Base-by-base conservation (phyloP, 1,140 invertebrate genomes). In the Microplitis mediator region DNA sequence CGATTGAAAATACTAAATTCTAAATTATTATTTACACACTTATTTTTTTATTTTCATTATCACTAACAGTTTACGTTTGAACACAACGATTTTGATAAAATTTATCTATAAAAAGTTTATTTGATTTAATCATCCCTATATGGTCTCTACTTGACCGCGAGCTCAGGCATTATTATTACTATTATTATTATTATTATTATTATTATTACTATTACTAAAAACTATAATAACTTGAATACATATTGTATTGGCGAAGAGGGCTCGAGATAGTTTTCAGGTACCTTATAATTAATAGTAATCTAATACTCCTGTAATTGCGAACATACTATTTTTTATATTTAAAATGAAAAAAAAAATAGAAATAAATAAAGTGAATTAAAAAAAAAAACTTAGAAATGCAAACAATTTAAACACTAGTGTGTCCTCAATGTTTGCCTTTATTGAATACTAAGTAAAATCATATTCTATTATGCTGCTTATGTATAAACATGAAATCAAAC, bases 261-360 rank as follows among this genome's bases (percentile, higher is more conserved):
- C 54, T 58, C 64, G 71, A 72, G 54, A 64, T 71, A 71, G 62
- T 45, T 9, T 72, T 67, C 64, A 67, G 64, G 71, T 72, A 72
- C 64, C 71, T 76, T 75, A 75, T 68, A 58, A 79, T 77, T 58
- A 74, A 77, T 65, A 71, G 71, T 70, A 64, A 72, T 69, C 72
- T 69, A 66, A 80, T 81, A 81, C 80, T 80, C 78, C 76, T 76
- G 66, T 65, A 77, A 69, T 80, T 74, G 69, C 75, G 67, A 78
- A 84, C 80, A 76, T 79, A 75, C 77, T 84, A 83, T 84, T 84
- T 85, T 83, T 84, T 82, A 82, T 82, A 83, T 80, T 75, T 60
- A 69, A 72, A 78, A 71, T 63, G 50, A 54, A 23, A 82, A 76
- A 65, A 77, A 50, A 75, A 69, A 76, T 67, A 73, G 34, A 63